Conservation (phyloP, 2,113 vertebrate species). For the Alligator sinensis region DNA sequence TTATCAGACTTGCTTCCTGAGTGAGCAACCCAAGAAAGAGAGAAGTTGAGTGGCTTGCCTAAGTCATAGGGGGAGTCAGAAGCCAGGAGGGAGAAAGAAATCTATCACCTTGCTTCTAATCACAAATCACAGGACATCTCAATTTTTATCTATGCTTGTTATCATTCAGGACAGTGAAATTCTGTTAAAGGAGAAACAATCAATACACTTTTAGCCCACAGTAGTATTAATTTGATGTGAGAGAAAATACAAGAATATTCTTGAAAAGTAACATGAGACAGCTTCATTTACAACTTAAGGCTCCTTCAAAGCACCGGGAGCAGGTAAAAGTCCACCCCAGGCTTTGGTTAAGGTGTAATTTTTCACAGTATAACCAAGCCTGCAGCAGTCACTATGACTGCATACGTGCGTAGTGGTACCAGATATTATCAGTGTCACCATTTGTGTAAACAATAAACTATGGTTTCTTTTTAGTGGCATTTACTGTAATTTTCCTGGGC, state of each 20-base stretch:
- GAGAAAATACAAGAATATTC: neutral
- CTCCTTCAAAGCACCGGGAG: neutral
- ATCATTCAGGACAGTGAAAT: neutral
- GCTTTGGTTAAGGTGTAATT: neutral
- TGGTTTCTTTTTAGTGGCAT: neutral
- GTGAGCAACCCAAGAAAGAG: neutral
- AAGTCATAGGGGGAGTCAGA: neutral
- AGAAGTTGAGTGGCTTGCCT: too few relatives aligned
- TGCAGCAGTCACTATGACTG: neutral
- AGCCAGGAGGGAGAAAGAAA: neutral
- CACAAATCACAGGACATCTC: neutral
- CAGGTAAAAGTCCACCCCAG: neutral
- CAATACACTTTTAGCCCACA: too few relatives aligned
- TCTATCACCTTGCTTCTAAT: neutral
- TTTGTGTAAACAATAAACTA: neutral
- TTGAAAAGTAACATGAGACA: neutral
- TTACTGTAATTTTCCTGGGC: neutral
- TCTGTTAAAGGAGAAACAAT: neutral
- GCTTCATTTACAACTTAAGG: slow-evolving; percentile 36
- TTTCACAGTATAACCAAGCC: neutral
- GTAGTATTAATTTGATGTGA: neutral
- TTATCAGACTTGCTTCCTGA: neutral
- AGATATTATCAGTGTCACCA: neutral
- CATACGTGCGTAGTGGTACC: neutral
- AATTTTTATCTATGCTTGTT: neutral